phyloP scores from a whole-genome alignment of 2,888 invertebrate genomes.

The Synergus japonicus region DNA sequence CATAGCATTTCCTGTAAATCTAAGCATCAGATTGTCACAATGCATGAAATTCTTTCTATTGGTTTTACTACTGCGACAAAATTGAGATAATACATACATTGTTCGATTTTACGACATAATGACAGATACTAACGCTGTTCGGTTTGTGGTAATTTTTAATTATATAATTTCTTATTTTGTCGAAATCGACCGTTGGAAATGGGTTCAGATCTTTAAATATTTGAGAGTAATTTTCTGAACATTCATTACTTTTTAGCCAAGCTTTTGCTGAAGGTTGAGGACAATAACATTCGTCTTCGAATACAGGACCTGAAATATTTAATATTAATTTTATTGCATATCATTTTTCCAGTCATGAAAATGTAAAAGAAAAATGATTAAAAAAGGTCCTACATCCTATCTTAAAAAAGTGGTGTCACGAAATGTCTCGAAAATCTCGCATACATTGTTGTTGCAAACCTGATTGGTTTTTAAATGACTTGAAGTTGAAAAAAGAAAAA shows the following conservation, averaged over 20 bases:
- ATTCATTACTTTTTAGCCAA: constrained; percentile 85
- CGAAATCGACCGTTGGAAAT: constrained; percentile 86
- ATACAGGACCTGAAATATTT: constrained; percentile 80
- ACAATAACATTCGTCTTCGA: constrained; percentile 92
- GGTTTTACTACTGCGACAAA: not conserved
- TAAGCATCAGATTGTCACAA: constrained; percentile 55
- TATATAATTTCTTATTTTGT: constrained; percentile 81
- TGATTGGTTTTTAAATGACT: too few relatives aligned
- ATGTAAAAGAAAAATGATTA: too few relatives aligned
- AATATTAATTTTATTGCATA: not conserved
- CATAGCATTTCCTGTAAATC: constrained; percentile 93
- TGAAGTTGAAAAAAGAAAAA: too few relatives aligned
- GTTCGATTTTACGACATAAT: constrained; percentile 92
- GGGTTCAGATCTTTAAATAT: constrained; percentile 85
- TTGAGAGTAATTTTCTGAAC: constrained; percentile 82
- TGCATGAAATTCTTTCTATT: not conserved
- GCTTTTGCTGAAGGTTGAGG: constrained; percentile 82
- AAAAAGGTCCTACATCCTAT: not conserved
- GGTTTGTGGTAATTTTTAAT: constrained; percentile 87
- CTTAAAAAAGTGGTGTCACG: too few relatives aligned
- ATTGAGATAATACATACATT: constrained; percentile 70
- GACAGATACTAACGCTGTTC: constrained; percentile 91
- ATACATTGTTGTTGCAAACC: too few relatives aligned
- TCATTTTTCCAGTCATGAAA: not conserved
- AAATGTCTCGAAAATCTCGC: too few relatives aligned